Base-by-base conservation (phyloP, 2,797 vertebrate genomes). In the Malurus leucopterus region DNA sequence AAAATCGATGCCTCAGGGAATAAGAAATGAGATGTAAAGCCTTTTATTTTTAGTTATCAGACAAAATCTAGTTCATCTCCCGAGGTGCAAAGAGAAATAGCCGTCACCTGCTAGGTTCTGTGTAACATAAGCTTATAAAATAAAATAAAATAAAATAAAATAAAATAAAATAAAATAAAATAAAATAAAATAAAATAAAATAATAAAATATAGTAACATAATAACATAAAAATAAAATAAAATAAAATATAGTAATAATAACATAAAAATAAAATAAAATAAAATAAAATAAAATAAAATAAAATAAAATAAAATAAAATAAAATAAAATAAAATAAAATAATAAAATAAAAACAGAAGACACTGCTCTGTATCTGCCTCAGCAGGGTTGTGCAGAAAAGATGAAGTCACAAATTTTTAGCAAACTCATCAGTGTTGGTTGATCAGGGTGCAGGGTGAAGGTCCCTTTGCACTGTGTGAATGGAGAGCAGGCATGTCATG, bases 21-120 rank as follows among this genome's bases (percentile, higher is more conserved):
- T 76, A 90, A 86, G 53, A 93, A 94, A 92, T 61, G 40, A 89
- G 71, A 71, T 73, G 73, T 73, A 69, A 62, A 75, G 32, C n/a
- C 70, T 80, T 91, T 81, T 2, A 2, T 22, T 70, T 92, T 81
- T 46, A 78, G 34, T 78, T 77, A 86, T 47, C 63, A 76, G 53
- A 54, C 64, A 88, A 87, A 93, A 92, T 51, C 53, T 38, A 34
- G 41, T 79, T 89, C 46, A 15, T 79, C 30, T 91, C 77, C 40
- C 71, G 61, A 58, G 40, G 11, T 61, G 47, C 36, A 70, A 87
- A 83, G 23, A 68, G 70, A 90, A 92, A 88, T 53, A 85, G 41
- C 43, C 54, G 70, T 81, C 74, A 64, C 15, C 26, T 67, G 32
- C 29, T 50, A 75, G 20, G 32, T 58, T 19, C 27, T 24, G 2